These are phyloP conservation scores for Onychomys arenicola DNA, from an alignment of 2,797 vertebrate species.

Conservation along the genomic window DNA sequence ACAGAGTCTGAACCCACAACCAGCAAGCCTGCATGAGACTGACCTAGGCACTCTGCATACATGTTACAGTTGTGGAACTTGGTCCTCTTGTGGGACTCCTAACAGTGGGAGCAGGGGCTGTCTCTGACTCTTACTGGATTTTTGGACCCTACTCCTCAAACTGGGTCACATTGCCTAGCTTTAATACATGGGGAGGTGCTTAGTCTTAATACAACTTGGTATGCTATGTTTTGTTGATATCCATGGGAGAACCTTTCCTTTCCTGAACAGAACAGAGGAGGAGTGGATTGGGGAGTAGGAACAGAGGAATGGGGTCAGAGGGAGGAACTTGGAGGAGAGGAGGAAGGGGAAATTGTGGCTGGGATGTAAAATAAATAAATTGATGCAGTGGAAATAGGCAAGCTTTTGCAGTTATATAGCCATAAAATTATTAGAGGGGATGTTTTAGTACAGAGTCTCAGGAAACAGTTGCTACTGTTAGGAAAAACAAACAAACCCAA, in stretches of 20 bases:
- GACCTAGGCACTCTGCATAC: not conserved
- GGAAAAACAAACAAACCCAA: not conserved
- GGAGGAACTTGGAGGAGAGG: not conserved
- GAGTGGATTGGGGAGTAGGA: not conserved
- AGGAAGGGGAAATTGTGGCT: not conserved
- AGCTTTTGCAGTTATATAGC: not conserved
- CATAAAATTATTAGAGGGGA: not conserved
- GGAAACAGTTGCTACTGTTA: not conserved
- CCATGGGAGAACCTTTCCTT: not conserved
- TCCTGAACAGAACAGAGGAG: not conserved
- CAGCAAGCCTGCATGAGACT: not conserved
- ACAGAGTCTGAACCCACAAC: not conserved
- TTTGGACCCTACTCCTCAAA: not conserved
- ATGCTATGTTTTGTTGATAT: not conserved
- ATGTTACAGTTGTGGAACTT: not conserved
- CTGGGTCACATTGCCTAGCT: not conserved
- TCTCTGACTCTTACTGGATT: not conserved
- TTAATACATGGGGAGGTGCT: not conserved
- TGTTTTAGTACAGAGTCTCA: not conserved
- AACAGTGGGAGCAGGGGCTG: not conserved
- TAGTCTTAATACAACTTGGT: not conserved
- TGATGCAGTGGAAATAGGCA: not conserved
- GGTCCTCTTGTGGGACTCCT: not conserved
- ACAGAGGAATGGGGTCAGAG: not conserved
- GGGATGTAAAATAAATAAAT: not conserved